A percentile compares a stretch with the other conserved stretches of the same genome.
phyloP scores from a whole-genome alignment of 2,797 vertebrate species.

The Ispidina lecontei region DNA sequence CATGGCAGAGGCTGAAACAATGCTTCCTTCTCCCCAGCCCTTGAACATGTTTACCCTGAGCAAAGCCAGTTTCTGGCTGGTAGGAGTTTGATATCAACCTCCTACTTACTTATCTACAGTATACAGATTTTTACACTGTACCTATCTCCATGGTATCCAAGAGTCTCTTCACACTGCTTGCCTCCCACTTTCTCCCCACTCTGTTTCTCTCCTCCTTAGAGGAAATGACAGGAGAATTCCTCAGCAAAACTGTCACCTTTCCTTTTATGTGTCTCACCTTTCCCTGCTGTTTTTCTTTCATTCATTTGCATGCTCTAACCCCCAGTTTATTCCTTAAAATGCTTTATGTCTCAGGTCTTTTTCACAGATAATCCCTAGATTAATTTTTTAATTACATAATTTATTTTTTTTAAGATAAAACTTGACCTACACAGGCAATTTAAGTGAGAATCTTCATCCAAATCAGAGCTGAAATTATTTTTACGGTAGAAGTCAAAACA shows the following conservation, averaged over 20 bases:
- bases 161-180: constrained; percentile 56
- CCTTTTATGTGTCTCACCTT: neutral
- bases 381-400: neutral
- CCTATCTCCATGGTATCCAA: constrained; percentile 70
- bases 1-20: constrained; percentile 15
- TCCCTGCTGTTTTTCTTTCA: neutral
- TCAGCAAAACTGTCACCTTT: constrained; percentile 45
- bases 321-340: neutral
- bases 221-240: constrained; percentile 54
- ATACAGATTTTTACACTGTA: constrained; percentile 68
- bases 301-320: neutral
- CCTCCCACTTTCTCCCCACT: constrained; percentile 67
- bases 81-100: constrained; percentile 62
- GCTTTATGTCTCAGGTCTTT: neutral
- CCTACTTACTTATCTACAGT: constrained; percentile 68
- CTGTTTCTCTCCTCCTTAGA: constrained; percentile 20
- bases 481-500: neutral
- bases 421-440: neutral
- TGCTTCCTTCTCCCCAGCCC: constrained; percentile 13
- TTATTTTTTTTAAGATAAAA: neutral
- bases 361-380: neutral
- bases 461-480: neutral
- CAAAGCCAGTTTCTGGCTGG: constrained; percentile 49
- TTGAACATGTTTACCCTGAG: constrained; percentile 25
- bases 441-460: neutral